Evolutionary conservation across 2,113 vertebrate species (phyloP), one percentile per base, ranked within the genome.

Genomic region (Python bivittatus): DNA sequence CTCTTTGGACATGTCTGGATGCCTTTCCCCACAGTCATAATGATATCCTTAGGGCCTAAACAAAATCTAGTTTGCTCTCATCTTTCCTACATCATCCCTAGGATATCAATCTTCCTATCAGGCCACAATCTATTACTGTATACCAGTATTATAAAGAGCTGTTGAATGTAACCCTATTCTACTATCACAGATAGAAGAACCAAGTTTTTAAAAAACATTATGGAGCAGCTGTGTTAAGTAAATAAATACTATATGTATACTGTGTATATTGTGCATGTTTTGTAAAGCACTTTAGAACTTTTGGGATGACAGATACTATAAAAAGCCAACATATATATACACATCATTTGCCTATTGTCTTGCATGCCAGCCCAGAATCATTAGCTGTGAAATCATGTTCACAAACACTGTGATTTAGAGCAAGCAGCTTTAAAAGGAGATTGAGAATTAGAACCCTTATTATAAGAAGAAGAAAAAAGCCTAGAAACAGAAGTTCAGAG

Each of bases 271-370:
- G 85, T 92, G 61, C 72, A 88, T 27, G 42, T 89, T 84, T 68
- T 88, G 86, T 56, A 94, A 94, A 96, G 93, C 94, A 92, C 93
- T 95, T 93, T 61, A 89, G 27, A 85, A 93, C 85, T 90, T 91
- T 89, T 88, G 61, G 53, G 60, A 91, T 83, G 88, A 94, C 91
- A 94, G 54, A 88, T 84, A 57, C 89, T 88, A 53, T 1, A 84
- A 61, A 54, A 96, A 92, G 58, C 61, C 52, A 91, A 0, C 93
- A 58, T 86, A 72, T 72, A 44, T 10, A 92, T 92, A 85, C 60
- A 90, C 88, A 92, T 61, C n/a, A 48, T 85, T 58, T 85, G 87
- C 22, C 58, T 92, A n/a, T 64, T 89, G n/a, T 17, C 25, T 92
- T 88, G 33, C 57, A 54, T 64, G 48, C 57, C 15, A 54, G 20